Evolutionary conservation across 2,797 vertebrate genomes (phyloP).

Genomic region (Paguma larvata): DNA sequence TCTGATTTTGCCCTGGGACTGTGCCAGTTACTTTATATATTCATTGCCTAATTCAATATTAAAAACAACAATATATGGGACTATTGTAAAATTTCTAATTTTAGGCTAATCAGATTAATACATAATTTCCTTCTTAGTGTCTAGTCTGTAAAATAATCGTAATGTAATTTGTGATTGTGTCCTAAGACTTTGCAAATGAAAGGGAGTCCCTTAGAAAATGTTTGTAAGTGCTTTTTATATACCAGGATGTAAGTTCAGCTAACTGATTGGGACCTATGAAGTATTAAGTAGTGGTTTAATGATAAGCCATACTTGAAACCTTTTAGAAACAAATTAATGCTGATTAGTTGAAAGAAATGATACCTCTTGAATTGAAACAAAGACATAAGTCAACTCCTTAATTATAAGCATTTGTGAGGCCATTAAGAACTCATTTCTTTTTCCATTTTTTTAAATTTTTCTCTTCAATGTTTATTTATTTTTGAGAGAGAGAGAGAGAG

Average conservation of each 20-base stretch:
- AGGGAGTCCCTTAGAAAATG: neutral
- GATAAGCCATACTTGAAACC: neutral
- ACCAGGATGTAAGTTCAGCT: neutral
- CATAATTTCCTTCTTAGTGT: neutral
- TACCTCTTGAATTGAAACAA: neutral
- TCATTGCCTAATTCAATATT: constrained; percentile 3
- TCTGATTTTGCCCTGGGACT: neutral
- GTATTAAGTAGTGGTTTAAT: constrained; percentile 31
- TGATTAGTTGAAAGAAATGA: neutral
- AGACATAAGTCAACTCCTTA: neutral
- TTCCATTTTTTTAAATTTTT: no score
- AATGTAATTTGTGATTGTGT: neutral
- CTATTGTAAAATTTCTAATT: neutral
- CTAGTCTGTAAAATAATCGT: neutral
- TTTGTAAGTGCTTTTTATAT: neutral
- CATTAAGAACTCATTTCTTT: neutral
- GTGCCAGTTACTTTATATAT: neutral
- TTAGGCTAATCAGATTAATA: neutral
- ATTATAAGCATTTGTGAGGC: neutral
- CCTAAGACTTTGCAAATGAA: neutral
- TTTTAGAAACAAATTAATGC: neutral
- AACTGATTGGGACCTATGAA: neutral
- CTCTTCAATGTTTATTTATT: no score
- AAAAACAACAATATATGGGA: neutral
- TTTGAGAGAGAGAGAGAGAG: no score